phyloP scores from a whole-genome alignment of 2,797 vertebrate species.

The Arctocebus calabarensis region DNA sequence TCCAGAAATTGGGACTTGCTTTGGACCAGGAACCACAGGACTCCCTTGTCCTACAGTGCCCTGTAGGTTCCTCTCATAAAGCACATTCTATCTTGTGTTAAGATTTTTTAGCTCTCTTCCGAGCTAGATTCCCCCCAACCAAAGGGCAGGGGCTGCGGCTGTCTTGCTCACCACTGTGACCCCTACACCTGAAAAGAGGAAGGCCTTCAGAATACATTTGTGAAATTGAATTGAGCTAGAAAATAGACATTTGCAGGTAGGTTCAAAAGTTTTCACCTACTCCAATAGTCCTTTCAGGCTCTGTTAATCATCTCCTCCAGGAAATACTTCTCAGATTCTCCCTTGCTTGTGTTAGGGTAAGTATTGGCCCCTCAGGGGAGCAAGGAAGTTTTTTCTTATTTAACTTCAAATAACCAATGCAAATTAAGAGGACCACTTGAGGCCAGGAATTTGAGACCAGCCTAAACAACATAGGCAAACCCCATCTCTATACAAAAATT shows the following conservation, averaged over 20 bases:
- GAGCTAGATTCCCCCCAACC: background rate
- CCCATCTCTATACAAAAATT: background rate
- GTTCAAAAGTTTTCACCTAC: slow-evolving; percentile 9
- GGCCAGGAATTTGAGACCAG: background rate
- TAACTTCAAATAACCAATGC: slow-evolving; percentile 14
- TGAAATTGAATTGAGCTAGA: background rate
- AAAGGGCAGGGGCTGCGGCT: background rate
- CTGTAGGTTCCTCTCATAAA: background rate
- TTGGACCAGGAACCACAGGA: background rate
- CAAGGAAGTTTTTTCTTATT: slow-evolving; percentile 20
- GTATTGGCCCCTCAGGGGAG: background rate
- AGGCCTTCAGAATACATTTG: slow-evolving; percentile 26
- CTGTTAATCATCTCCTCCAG: background rate
- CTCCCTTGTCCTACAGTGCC: background rate
- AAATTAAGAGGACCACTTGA: too few species aligned
- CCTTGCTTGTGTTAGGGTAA: background rate
- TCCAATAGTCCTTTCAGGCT: background rate
- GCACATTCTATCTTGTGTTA: background rate
- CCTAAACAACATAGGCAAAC: background rate
- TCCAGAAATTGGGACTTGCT: slow-evolving; percentile 5
- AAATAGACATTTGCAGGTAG: background rate
- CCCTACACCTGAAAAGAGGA: background rate
- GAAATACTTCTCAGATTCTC: background rate
- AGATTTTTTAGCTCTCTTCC: background rate
- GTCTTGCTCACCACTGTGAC: background rate